Base-by-base conservation (phyloP, 1,140 invertebrate genomes). In the Aphelenchoides avenae region DNA sequence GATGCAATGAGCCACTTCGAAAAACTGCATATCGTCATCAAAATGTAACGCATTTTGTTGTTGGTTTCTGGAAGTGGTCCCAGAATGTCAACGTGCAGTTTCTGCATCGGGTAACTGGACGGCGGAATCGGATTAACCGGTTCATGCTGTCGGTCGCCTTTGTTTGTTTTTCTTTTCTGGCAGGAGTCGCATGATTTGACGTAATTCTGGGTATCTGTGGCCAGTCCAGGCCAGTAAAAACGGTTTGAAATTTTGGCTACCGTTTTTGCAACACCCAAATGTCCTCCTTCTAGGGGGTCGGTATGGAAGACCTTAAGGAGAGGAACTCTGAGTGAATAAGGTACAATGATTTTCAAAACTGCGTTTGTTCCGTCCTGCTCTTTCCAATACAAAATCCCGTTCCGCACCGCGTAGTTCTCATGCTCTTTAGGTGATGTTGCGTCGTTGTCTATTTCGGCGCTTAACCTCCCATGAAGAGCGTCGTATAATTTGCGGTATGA, bases 361-460 rank as follows among this genome's bases (percentile, higher is more conserved):
- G 37, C n/a, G 41, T 18, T 18, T 0, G 26, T 36, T 1, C 29
- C 11, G 9, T 6, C 24, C 41, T 54, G 20, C 24, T 7, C 7
- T 27, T 20, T 20, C 22, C 47, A 43, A 6, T 57, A 42, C 51
- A 56, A 30, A 40, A 57, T 57, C 13, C 30, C 51, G 53, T 47
- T 54, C 26, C n/a, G 18, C 5, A 56, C 3, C 51, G 53, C 11
- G 39, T 22, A 54, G 18, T 56, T 57, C 20, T 46, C n/a, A n/a
- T n/a, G n/a, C n/a, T n/a, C n/a, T n/a, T n/a, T n/a, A n/a, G n/a
- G n/a, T n/a, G n/a, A n/a, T n/a, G n/a, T n/a, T n/a, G n/a, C n/a
- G n/a, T n/a, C n/a, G n/a, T n/a, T n/a, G n/a, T n/a, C n/a, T n/a
- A n/a, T n/a, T n/a, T n/a, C n/a, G n/a, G n/a, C n/a, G n/a, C n/a